Evolutionary conservation across 2,113 vertebrate genomes (phyloP).

Genomic region (Todiramphus saurophagus): DNA sequence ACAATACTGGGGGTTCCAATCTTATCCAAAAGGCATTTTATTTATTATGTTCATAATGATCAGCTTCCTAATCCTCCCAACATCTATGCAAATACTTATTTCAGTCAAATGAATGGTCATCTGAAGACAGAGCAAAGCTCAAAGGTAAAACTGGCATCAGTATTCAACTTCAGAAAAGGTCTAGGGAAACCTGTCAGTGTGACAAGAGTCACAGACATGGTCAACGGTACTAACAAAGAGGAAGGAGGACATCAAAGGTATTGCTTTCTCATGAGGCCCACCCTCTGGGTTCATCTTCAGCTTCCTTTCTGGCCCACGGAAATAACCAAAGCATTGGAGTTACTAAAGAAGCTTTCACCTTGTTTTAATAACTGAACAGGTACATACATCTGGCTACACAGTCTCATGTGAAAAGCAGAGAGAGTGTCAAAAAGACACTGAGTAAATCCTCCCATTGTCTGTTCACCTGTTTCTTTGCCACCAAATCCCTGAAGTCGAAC

Average conservation of each 20-base stretch:
- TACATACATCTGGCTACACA: not conserved
- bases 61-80: not conserved
- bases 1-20: not conserved
- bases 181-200: not conserved
- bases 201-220: not conserved
- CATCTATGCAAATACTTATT: not conserved
- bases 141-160: not conserved
- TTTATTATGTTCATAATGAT: not conserved
- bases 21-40: not conserved
- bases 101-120: not conserved
- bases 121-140: not conserved
- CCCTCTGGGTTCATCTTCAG: not conserved
- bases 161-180: not conserved
- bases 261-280: not conserved
- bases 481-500: slow-evolving; percentile 80
- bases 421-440: not conserved
- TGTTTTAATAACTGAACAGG: not conserved
- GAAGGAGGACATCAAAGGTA: not conserved
- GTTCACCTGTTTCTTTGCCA: slow-evolving; percentile 85
- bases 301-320: not conserved
- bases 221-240: not conserved
- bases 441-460: not conserved
- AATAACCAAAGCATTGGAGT: not conserved
- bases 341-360: not conserved
- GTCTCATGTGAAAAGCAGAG: not conserved